These are phyloP conservation scores for Rhegmatorhina hoffmannsi DNA, from an alignment of 2,113 vertebrate species.

Conservation along the genomic window DNA sequence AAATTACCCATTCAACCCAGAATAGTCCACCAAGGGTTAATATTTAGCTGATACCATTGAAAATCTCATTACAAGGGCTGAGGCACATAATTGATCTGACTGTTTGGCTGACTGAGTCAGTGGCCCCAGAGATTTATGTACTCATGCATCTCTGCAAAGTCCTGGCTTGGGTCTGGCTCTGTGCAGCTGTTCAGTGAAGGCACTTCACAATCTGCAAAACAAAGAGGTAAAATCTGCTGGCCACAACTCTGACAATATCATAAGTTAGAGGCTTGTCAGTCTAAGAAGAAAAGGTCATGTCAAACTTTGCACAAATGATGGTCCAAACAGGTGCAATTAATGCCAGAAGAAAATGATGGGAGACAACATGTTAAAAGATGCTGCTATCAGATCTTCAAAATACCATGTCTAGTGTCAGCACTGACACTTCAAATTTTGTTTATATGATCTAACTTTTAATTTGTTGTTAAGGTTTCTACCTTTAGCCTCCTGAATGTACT, in stretches of 20 bases:
- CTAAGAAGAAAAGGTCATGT: neutral
- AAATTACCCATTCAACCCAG: neutral
- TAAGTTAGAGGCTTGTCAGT: neutral
- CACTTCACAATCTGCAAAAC: neutral
- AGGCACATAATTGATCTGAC: constrained; percentile 78
- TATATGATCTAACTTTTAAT: neutral
- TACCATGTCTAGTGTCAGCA: neutral
- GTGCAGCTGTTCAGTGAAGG: neutral
- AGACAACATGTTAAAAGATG: neutral
- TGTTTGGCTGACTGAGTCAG: constrained; percentile 73
- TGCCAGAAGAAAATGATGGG: neutral
- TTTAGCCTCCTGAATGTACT: neutral
- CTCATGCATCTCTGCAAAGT: constrained; percentile 46
- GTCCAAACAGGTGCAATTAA: neutral
- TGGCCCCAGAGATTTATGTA: constrained; percentile 77
- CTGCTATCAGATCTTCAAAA: neutral
- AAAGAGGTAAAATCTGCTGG: neutral
- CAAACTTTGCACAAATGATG: neutral
- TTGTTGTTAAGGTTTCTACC: neutral
- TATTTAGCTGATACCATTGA: constrained; percentile 60
- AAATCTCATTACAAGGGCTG: constrained; percentile 83
- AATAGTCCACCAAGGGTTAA: constrained; percentile 70
- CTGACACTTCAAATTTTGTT: neutral
- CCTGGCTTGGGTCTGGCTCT: constrained; percentile 41
- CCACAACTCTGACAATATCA: neutral